Evolutionary conservation across 1,140 invertebrate species (phyloP).

Genomic region (Colletes latitarsis): DNA sequence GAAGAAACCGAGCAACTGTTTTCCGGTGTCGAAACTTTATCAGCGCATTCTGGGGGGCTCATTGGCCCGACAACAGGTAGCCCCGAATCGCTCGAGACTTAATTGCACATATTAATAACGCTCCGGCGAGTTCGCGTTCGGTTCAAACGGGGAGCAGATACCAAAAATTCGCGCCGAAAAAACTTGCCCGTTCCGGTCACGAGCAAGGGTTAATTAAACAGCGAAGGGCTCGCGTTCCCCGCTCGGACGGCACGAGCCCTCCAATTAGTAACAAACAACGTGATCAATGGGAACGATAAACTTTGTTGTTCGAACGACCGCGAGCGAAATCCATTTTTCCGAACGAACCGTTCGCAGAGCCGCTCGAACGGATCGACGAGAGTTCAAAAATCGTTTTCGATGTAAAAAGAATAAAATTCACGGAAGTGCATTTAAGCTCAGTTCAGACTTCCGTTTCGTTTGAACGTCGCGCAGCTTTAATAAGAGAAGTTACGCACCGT

Average conservation of each 20-base stretch:
- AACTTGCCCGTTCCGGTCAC: constrained; percentile 7
- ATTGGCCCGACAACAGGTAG: constrained; percentile 31
- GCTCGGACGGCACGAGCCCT: neutral
- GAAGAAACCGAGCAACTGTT: too few species aligned
- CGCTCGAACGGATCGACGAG: neutral
- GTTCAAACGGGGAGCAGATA: neutral
- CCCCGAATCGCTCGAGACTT: neutral
- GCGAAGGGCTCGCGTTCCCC: neutral
- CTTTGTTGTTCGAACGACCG: neutral
- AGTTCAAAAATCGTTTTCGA: neutral
- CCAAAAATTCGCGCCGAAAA: constrained; percentile 3
- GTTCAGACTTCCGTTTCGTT: too few species aligned
- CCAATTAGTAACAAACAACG: constrained; percentile 38
- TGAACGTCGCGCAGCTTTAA: too few species aligned
- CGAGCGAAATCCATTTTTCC: neutral
- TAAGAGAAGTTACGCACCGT: too few species aligned
- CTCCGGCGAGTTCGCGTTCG: too few species aligned
- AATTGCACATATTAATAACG: neutral
- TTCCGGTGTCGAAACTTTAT: too few species aligned
- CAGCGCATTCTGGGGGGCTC: neutral
- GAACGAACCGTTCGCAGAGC: neutral
- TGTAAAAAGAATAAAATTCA: too few species aligned
- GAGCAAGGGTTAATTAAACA: constrained; percentile 30
- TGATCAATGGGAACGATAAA: constrained; percentile 33
- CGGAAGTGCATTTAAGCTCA: too few species aligned